Percentiles rank a stretch among this genome's conserved stretches.
These are phyloP conservation scores for Campylorhamphus procurvoides DNA, from an alignment of 2,113 vertebrate genomes.

Conservation along the genomic window DNA sequence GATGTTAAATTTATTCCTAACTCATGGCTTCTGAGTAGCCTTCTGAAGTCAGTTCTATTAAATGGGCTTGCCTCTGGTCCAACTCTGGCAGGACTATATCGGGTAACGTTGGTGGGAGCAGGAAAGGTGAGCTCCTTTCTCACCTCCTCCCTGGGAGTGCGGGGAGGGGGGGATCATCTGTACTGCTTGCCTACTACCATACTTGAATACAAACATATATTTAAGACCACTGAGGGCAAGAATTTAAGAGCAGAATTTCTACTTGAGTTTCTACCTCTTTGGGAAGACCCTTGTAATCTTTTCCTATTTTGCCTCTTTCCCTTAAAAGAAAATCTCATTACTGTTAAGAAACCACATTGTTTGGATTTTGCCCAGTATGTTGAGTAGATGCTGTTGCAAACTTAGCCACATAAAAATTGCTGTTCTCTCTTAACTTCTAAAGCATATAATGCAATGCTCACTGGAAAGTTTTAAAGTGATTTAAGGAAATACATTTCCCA, in stretches of 20 bases:
- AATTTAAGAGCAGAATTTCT: background rate
- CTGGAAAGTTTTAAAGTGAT: background rate
- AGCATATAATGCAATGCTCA: background rate
- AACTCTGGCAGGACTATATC: background rate
- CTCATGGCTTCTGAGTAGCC: background rate
- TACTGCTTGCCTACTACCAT: background rate
- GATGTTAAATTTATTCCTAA: background rate
- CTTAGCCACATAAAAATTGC: background rate
- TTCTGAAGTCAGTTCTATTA: background rate
- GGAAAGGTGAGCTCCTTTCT: background rate
- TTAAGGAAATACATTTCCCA: background rate
- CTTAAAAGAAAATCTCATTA: background rate
- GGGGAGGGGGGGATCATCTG: background rate
- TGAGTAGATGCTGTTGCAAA: background rate
- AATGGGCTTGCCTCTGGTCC: background rate
- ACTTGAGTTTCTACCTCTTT: background rate
- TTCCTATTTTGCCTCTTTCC: background rate
- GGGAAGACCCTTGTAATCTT: background rate
- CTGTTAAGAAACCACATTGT: background rate
- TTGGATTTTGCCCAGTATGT: background rate
- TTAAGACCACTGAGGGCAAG: background rate
- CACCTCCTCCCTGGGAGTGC: background rate
- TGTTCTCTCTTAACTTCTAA: background rate
- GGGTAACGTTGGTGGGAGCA: background rate
- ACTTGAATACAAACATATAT: background rate